These are phyloP conservation scores for Pharmacophagus antenor DNA, from an alignment of 2,888 invertebrate species.

Conservation along the genomic window DNA sequence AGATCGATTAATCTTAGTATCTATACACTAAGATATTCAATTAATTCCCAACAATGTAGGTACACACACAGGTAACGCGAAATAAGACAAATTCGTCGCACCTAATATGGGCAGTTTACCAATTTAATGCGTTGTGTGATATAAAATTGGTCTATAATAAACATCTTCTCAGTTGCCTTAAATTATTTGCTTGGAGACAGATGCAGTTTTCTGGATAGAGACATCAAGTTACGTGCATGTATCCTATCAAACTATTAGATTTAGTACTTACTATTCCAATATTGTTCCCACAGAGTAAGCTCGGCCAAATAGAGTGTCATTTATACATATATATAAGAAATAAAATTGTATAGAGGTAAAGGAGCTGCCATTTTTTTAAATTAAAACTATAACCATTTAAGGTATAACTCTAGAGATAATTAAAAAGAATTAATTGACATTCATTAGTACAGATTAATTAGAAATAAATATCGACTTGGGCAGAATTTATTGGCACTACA, in stretches of 20 bases:
- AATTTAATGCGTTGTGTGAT: slow-evolving; percentile 39
- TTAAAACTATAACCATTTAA: slow-evolving; percentile 20
- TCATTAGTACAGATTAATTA: slow-evolving; percentile 23
- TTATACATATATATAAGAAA: slow-evolving; percentile 43
- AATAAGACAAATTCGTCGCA: slow-evolving; percentile 72
- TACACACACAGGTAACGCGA: slow-evolving; percentile 75
- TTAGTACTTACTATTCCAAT: slow-evolving; percentile 56
- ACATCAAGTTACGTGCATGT: slow-evolving; percentile 55
- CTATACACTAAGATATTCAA: slow-evolving; percentile 69
- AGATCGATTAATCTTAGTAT: slow-evolving; percentile 74
- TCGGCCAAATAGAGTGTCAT: slow-evolving; percentile 60
- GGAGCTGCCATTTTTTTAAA: slow-evolving; percentile 60
- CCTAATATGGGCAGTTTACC: slow-evolving; percentile 46
- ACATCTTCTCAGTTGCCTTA: slow-evolving; percentile 34
- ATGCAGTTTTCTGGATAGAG: slow-evolving; percentile 35
- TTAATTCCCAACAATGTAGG: slow-evolving; percentile 68
- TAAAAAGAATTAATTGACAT: slow-evolving; percentile 8
- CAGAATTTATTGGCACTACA: slow-evolving; percentile 43
- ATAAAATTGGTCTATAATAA: slow-evolving; percentile 35
- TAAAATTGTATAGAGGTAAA: slow-evolving; percentile 48
- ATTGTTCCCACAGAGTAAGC: slow-evolving; percentile 78
- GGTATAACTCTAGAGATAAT: slow-evolving; percentile 5
- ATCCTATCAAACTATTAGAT: slow-evolving; percentile 47
- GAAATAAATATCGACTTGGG: slow-evolving; percentile 33
- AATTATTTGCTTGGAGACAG: slow-evolving; percentile 45